Evolutionary conservation across 2,888 invertebrate genomes (phyloP), one percentile per base, ranked within the genome.

Genomic region (Ryuthela nishihirai): DNA sequence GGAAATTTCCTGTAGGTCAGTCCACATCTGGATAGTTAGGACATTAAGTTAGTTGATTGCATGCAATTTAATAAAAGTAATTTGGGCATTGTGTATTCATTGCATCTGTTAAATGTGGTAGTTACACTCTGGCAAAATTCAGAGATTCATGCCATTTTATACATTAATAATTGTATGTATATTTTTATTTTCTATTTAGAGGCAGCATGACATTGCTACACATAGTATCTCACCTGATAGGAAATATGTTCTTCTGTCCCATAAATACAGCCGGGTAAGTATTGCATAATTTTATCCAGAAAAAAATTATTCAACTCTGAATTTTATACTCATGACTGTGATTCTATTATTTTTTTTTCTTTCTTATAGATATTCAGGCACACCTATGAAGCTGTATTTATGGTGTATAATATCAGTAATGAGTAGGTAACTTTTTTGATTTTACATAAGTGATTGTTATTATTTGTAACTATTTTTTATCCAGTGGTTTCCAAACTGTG

Each of bases 181-280:
- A 10, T 10, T 18, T 5, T 34, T 45, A n/a, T n/a, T 26, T 26
- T 34, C 25, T 34, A 38, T 53, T n/a, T 23, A 58, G 53, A 52
- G 58, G 20, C 63, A 56, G 39, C 47, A 66, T 48, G 50, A 40
- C 23, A 58, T 65, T 41, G 54, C 56, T 36, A 43, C 55, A 18
- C 64, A 50, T 35, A 45, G 29, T n/a, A 23, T 66, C 4, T 66
- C 66, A 12, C 36, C 65, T 17, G 65, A 66, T 44, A 38, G 61
- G 17, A 44, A 59, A 18, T 64, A 60, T 50, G 43, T 66, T 34
- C 52, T 66, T 15, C 43, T 66, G 6, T 45, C 61, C 23, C 55
- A 59, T 35, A 60, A 64, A 23, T 62, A 60, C 41, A 45, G 62
- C 47, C 47, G 62, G 48, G 66, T 65, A 52, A 58, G 59, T 44